Evolutionary conservation across 1,140 invertebrate genomes (phyloP).

Genomic region (Neotoxoptera formosana): DNA sequence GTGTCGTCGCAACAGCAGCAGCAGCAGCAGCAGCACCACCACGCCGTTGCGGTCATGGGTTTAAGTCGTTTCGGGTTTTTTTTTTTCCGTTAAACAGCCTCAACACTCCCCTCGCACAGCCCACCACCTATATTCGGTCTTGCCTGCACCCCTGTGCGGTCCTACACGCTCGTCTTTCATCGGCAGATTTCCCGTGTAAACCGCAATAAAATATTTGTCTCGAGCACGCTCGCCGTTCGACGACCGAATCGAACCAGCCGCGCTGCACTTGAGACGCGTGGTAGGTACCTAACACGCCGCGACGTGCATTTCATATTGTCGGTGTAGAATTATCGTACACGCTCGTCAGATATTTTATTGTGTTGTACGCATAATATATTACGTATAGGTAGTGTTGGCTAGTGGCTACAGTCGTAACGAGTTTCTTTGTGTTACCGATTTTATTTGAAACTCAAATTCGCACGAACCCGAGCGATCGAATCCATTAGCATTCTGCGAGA

Average conservation of each 20-base stretch:
- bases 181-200: conserved; percentile 12
- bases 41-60: no score
- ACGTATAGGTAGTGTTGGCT: no score
- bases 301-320: background rate
- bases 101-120: background rate
- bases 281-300: background rate
- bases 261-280: background rate
- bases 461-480: background rate
- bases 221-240: background rate
- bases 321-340: background rate
- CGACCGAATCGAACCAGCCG: background rate
- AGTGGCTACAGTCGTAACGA: background rate
- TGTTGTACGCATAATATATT: background rate
- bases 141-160: background rate
- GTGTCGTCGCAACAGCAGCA: background rate
- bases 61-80: background rate
- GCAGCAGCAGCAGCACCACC: no score
- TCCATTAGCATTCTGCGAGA: no score
- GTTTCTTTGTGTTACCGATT: background rate
- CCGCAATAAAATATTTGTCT: conserved; percentile 31
- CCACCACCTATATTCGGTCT: background rate
- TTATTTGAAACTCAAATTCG: background rate
- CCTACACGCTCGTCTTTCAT: background rate
- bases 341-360: background rate
- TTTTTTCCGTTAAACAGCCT: conserved; percentile 31